A percentile compares a stretch with the other conserved stretches of the same genome.
Conservation (phyloP, 2,888 invertebrate species). For the Troglohyphantes excavatus region DNA sequence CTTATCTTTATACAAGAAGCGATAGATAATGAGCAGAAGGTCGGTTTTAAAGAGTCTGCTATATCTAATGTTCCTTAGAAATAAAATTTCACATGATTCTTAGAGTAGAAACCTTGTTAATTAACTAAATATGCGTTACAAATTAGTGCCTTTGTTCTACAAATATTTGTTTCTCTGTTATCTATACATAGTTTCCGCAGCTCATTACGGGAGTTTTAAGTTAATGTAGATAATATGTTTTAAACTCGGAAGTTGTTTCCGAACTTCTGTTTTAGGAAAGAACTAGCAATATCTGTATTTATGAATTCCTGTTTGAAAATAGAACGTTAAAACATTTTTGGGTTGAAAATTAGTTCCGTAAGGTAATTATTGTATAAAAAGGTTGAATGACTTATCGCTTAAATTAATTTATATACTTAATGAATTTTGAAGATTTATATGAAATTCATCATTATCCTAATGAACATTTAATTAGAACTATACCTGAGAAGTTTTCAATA, state of each 20-base stretch:
- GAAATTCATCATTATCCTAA: no score
- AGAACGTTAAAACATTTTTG: neutral
- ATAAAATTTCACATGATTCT: neutral
- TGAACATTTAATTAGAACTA: no score
- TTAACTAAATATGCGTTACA: slow-evolving; percentile 17
- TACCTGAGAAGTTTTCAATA: no score
- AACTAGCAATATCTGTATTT: neutral
- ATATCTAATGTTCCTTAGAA: neutral
- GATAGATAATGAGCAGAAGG: neutral
- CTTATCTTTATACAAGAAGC: neutral
- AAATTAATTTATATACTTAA: no score
- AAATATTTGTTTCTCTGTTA: slow-evolving; percentile 25
- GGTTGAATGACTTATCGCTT: no score
- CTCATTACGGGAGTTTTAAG: slow-evolving; percentile 19
- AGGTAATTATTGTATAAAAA: neutral
- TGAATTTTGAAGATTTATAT: no score
- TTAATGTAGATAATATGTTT: neutral
- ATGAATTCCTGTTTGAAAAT: neutral
- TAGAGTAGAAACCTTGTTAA: slow-evolving; percentile 16
- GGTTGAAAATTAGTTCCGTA: neutral
- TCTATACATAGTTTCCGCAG: slow-evolving; percentile 3
- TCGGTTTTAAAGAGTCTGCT: neutral
- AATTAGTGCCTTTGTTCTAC: slow-evolving; percentile 8
- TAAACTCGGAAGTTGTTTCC: neutral
- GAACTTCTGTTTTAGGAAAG: neutral